Conservation (phyloP, 2,113 vertebrate genomes). For the Sigmodon hispidus region DNA sequence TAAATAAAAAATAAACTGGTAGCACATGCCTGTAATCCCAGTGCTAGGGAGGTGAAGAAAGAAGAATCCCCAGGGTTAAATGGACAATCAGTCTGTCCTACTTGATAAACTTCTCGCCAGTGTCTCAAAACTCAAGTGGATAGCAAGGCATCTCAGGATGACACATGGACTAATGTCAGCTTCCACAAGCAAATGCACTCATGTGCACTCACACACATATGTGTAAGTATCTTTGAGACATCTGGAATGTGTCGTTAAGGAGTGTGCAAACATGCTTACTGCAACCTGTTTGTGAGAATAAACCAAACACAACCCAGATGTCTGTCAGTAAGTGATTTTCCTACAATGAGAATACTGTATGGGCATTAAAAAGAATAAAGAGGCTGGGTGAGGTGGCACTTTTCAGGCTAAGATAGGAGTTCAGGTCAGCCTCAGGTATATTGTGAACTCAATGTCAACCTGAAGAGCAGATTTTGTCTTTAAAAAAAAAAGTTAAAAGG, state of each 20-base stretch:
- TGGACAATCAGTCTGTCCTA: not conserved
- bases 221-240: not conserved
- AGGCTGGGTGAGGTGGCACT: not conserved
- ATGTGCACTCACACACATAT: not conserved
- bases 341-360: too few relatives aligned
- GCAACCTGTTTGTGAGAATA: too few relatives aligned
- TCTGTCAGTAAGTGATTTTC: too few relatives aligned
- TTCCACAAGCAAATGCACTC: not conserved
- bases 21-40: not conserved
- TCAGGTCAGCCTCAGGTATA: too few relatives aligned
- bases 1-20: not conserved
- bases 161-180: not conserved
- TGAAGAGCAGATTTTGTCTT: not conserved
- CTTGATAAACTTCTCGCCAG: not conserved
- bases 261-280: too few relatives aligned
- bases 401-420: not conserved
- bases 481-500: not conserved
- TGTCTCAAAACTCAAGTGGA: not conserved
- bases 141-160: not conserved
- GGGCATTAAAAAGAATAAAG: too few relatives aligned
- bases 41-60: not conserved
- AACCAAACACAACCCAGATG: too few relatives aligned
- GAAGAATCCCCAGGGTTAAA: not conserved
- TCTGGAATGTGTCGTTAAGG: not conserved
- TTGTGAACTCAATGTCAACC: not conserved